Evolutionary conservation across 2,888 invertebrate genomes (phyloP), one percentile per base, ranked within the genome.

Genomic region (Rugalucina vietnamica): DNA sequence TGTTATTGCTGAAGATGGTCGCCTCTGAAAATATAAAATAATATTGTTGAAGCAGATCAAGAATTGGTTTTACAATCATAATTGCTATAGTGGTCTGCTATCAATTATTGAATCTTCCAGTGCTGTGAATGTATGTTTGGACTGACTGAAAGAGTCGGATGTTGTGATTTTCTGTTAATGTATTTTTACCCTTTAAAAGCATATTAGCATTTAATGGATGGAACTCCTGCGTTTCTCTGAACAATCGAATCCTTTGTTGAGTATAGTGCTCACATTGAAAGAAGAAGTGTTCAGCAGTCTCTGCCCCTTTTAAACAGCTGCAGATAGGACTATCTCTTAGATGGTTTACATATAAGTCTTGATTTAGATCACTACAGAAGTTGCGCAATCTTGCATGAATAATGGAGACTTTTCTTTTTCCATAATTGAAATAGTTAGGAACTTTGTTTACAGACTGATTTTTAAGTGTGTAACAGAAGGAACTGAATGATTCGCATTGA

Each of bases 271-370:
- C 24, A 32, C 76, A 65, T 21, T 76, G 8, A 29, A 65, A 76
- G 0, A 76, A 43, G 36, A 29, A 76, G 36, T 76, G 76, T 29
- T 76, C 76, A 21, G 76, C 65, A 76, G 37, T n/a, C 43, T 76
- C 76, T 29, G 37, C 27, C 18, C 43, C 65, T 24, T 57, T 39
- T 34, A 36, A 10, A 39, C 76, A 76, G 2, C 65, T 37, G 65
- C 76, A 76, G 21, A 21, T 5, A 24, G 74, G 54, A 54, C 34
- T 74, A 5, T 29, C 34, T 29, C 27, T 27, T 3, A 74, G 36
- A 34, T 74, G 74, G 54, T 74, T 74, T 12, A 34, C 14, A 14
- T 29, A 37, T 3, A 76, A 27, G 27, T 76, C 76, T 60, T 14
- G 2, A 37, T 76, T 60, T 18, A 76, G 24, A 60, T 76, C 60